Base-by-base conservation (phyloP, 2,797 vertebrate species). In the Mus minutoides region DNA sequence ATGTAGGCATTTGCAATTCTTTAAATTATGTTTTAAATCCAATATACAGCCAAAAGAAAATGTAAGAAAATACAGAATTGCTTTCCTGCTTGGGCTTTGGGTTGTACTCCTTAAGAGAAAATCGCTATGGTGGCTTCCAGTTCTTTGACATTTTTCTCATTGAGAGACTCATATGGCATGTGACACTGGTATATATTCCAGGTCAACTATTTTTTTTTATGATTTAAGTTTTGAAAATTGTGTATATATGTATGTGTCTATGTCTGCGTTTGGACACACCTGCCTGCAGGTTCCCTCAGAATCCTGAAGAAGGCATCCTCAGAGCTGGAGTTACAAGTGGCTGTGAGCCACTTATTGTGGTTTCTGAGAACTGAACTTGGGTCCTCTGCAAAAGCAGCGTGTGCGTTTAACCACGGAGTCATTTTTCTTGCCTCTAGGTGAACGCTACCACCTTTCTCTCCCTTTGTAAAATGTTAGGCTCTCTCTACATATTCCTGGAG, bases 1-100 rank as follows among this genome's bases (percentile, higher is more conserved):
- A 77, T 3, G 22, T 10, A 46, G 5, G 34, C 40, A 7, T 84
- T 89, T 88, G 21, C 7, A 80, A 67, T 94, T 91, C 54, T 95
- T 86, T 13, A 96, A 54, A 88, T 80, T 71, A 67, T 52, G 85
- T 88, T 97, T 90, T 60, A 40, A 82, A 76, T 76, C 24, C 24
- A 76, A 76, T 26, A 75, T 26, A 75, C 26, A 75, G 73, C n/a
- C 17, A 46, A 14, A 4, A 73, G 24, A 76, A 91, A 56, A 83
- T 29, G 91, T 69, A 89, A 96, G 29, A 90, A 75, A 31, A 52
- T 16, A 89, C n/a, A 24, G 54, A 21, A 75, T 0, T 0, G 1
- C 34, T n/a, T 22, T 93, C 58, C 29, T 77, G 31, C 6, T 22
- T 76, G n/a, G 58, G 83, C 29, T 34, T 88, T 90, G 22, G 64